Conservation (phyloP, 2,888 invertebrate species). For the Trileptium ribeirensis region DNA sequence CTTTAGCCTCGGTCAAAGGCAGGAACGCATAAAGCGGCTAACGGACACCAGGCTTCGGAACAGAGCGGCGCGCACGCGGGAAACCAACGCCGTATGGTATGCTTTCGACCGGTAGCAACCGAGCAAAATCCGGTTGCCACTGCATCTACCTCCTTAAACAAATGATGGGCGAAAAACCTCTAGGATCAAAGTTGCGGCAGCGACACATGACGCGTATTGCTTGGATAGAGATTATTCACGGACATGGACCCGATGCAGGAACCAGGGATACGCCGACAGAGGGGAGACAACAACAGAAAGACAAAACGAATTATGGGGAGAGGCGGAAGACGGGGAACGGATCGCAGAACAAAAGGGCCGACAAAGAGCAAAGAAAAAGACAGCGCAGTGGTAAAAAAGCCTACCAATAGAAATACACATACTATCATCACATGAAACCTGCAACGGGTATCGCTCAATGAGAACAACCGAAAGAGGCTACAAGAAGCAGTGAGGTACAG, state of each 20-base stretch:
- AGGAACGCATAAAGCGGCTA: conserved; percentile 6
- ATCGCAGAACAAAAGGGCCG: too few species aligned
- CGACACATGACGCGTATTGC: background rate
- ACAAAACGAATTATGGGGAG: background rate
- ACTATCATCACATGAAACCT: background rate
- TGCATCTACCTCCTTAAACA: background rate
- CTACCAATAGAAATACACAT: background rate
- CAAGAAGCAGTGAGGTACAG: background rate
- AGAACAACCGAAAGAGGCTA: background rate
- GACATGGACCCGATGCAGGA: background rate
- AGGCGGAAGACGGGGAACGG: too few species aligned
- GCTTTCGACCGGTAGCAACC: background rate
- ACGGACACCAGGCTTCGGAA: conserved; percentile 6
- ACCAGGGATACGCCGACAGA: too few species aligned
- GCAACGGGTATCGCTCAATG: background rate
- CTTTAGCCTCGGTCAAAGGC: background rate
- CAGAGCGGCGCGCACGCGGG: background rate
- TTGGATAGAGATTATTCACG: background rate
- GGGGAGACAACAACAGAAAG: background rate
- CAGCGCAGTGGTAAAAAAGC: background rate
- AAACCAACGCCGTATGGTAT: background rate
- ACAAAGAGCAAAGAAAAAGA: background rate
- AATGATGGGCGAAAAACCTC: background rate
- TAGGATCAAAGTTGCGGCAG: background rate
- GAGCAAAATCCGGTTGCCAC: background rate